These are phyloP conservation scores for Halocynthia roretzi DNA, from an alignment of 23 tunicate genomes.

Conservation along the genomic window DNA sequence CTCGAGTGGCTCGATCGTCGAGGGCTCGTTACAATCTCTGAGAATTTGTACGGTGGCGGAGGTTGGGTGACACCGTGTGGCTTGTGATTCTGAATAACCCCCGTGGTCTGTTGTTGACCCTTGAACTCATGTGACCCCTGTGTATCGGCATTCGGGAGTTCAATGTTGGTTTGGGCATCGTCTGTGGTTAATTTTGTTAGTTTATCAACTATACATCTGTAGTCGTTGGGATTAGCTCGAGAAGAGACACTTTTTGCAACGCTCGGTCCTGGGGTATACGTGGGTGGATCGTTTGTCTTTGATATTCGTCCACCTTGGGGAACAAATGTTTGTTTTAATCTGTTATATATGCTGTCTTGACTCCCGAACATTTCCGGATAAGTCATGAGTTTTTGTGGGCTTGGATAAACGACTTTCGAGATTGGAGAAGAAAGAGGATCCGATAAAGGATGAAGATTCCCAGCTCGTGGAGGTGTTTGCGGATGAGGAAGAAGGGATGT, in stretches of 20 bases:
- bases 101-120: neutral
- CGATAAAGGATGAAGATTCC: too few species aligned
- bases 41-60: neutral
- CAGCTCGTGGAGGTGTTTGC: too few species aligned
- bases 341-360: neutral
- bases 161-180: neutral
- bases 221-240: neutral
- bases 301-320: neutral
- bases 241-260: neutral
- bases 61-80: conserved; percentile 6
- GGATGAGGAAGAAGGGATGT: too few species aligned
- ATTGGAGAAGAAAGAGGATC: neutral
- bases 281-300: too few species aligned
- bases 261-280: conserved; percentile 16
- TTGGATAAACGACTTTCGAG: conserved; percentile 16
- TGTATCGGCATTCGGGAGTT: neutral
- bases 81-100: neutral
- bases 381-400: neutral
- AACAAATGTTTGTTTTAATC: neutral
- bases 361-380: neutral
- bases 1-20: conserved; percentile 19
- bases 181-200: conserved; percentile 5
- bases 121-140: neutral
- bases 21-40: conserved; percentile 12
- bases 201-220: conserved; percentile 17